Conservation (phyloP, 1,140 invertebrate genomes). For the Drosophila mojavensis region DNA sequence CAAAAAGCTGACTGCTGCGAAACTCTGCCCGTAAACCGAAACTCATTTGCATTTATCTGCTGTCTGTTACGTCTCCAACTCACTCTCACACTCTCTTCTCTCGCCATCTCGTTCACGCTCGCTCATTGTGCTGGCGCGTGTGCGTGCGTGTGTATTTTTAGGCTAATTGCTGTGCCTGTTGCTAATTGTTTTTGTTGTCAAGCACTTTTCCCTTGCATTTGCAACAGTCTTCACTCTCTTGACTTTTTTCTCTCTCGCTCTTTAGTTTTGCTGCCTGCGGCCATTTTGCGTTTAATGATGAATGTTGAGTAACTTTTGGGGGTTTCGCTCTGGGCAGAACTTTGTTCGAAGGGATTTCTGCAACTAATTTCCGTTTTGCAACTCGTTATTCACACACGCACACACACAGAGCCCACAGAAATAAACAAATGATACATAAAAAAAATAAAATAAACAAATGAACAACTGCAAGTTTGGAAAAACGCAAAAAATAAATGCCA, state of each 20-base stretch:
- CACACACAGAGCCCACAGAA: conserved; percentile 27
- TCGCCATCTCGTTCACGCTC: neutral
- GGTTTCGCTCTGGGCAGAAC: neutral
- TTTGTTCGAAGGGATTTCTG: conserved; percentile 25
- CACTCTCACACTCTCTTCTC: neutral
- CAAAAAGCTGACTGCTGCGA: conserved; percentile 67
- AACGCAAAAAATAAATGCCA: conserved; percentile 25
- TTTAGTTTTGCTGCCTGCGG: conserved; percentile 36
- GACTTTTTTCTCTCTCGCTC: conserved; percentile 13
- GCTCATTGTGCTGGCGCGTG: neutral
- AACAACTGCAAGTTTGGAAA: conserved; percentile 1
- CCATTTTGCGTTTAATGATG: conserved; percentile 47
- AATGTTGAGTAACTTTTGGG: conserved; percentile 36
- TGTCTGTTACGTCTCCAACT: conserved; percentile 50
- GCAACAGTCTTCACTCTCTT: conserved; percentile 26
- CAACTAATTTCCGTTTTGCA: conserved; percentile 72
- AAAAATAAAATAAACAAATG: conserved; percentile 5
- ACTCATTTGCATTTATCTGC: conserved; percentile 54
- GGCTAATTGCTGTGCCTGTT: conserved; percentile 69
- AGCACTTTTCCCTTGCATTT: conserved; percentile 57
- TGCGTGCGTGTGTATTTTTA: conserved; percentile 17
- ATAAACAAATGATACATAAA: conserved; percentile 73
- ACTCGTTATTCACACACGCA: conserved; percentile 63
- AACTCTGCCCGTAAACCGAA: conserved; percentile 29
- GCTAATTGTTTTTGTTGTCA: conserved; percentile 68